Evolutionary conservation across 92 coral and sea anemone genomes (phyloP), one percentile per base, ranked within the genome.

Genomic region (Scolanthus callimorphus): DNA sequence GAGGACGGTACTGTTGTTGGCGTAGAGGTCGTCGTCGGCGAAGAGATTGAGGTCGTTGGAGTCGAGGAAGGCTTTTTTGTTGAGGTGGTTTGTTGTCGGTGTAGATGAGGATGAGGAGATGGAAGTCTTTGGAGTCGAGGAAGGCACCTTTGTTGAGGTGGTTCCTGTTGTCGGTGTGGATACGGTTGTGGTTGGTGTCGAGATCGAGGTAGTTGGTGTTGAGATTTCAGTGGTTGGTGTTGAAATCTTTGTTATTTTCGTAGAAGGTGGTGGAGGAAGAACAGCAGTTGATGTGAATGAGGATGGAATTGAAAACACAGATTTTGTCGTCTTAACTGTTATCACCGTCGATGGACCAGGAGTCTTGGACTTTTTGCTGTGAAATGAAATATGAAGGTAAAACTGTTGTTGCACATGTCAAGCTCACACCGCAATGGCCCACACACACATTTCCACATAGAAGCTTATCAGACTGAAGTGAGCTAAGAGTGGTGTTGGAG

Each of bases 1-100:
- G 39, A 53, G 24, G 63, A 50, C 19, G 54, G 27, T 0, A 31
- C 37, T 1, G 52, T 46, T 46, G 52, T 46, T 46, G 52, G 59
- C 4, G 59, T 27, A 3, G 59, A 22, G 13, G 3, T 4, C 10
- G 30, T 46, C 4, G 52, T 46, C 17, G 52, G 52, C 17, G 52
- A 6, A 6, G 52, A 46, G 22, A 46, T 21, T 21, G 8, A 6
- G 17, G 52, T 46, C 17, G 52, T 46, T 46, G 52, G 52, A 9
- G 52, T 46, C 11, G 52, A 46, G 4, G 17, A 9, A 46, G 41
- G 15, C 15, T 46, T 34, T 46, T 9, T 46, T 21, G 22, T 19
- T 1, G 77, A 17, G 20, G 60, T 26, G 15, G 22, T 71, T 49
- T 11, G 74, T 39, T 27, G 76, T 45, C 29, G 52, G 51, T 4